phyloP scores from a whole-genome alignment of 2,888 invertebrate species.

The Chrysodeixis includens region DNA sequence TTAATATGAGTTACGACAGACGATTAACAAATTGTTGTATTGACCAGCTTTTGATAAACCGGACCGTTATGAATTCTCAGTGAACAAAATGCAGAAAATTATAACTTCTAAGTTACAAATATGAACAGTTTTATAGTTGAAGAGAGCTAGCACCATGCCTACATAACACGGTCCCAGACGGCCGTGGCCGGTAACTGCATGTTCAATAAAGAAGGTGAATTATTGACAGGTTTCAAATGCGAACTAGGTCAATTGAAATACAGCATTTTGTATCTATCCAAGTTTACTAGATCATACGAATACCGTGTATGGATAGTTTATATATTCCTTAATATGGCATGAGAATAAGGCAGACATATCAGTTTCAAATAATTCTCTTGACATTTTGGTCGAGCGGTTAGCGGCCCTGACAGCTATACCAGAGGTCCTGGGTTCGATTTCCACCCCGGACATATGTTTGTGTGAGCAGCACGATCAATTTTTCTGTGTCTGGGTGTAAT shows the following conservation, averaged over 20 bases:
- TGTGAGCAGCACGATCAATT: too few species aligned
- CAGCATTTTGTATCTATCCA: neutral
- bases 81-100: too few species aligned
- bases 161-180: neutral
- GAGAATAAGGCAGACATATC: too few species aligned
- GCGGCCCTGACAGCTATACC: too few species aligned
- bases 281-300: neutral
- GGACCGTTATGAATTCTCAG: too few species aligned
- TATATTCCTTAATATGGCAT: neutral
- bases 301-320: neutral
- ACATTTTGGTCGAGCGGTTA: too few species aligned
- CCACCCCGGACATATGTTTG: too few species aligned
- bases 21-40: too few species aligned
- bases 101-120: neutral
- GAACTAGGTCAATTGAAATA: constrained; percentile 4
- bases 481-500: too few species aligned
- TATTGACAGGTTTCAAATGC: constrained; percentile 4
- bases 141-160: neutral
- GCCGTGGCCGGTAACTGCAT: neutral
- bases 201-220: constrained; percentile 1
- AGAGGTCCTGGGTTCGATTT: too few species aligned
- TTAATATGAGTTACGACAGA: too few species aligned
- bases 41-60: too few species aligned
- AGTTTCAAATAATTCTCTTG: constrained; percentile 66
- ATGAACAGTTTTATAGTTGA: neutral